Conservation (phyloP, 1,140 invertebrate genomes). For the Delia radicum region DNA sequence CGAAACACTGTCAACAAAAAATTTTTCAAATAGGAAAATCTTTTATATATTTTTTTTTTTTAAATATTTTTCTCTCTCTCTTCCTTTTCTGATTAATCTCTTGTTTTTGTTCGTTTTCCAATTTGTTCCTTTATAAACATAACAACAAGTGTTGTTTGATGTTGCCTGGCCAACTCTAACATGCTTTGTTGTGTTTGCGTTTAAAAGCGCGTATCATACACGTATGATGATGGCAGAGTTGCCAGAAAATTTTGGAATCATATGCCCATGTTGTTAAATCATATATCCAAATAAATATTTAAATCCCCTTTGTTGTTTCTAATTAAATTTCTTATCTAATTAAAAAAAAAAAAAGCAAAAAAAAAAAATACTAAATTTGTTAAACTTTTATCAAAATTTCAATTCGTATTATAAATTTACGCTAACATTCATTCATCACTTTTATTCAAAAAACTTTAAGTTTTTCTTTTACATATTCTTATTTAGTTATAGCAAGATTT, state of each 20-base stretch:
- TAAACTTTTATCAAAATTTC: too few species aligned
- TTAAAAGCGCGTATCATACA: not conserved
- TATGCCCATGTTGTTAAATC: too few species aligned
- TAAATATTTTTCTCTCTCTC: not conserved
- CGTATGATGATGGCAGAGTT: not conserved
- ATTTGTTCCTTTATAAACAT: not conserved
- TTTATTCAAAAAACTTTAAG: too few species aligned
- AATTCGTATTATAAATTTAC: too few species aligned
- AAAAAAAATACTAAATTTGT: too few species aligned
- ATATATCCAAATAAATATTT: too few species aligned
- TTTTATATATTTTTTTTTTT: not conserved
- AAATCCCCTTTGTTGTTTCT: too few species aligned
- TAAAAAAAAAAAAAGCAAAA: too few species aligned
- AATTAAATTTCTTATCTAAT: too few species aligned
- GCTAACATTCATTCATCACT: too few species aligned
- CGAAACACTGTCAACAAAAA: not conserved
- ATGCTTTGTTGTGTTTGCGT: not conserved
- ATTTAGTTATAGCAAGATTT: too few species aligned
- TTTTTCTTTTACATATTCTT: too few species aligned
- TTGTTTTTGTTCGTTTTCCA: not conserved
- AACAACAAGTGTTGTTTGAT: slow-evolving; percentile 7
- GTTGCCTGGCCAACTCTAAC: not conserved
- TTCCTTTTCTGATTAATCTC: not conserved
- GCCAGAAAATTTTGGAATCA: not conserved
- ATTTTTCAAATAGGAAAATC: slow-evolving; percentile 16